Conservation (phyloP, 2,113 vertebrate genomes). For the Leptobrachium ailaonicum region DNA sequence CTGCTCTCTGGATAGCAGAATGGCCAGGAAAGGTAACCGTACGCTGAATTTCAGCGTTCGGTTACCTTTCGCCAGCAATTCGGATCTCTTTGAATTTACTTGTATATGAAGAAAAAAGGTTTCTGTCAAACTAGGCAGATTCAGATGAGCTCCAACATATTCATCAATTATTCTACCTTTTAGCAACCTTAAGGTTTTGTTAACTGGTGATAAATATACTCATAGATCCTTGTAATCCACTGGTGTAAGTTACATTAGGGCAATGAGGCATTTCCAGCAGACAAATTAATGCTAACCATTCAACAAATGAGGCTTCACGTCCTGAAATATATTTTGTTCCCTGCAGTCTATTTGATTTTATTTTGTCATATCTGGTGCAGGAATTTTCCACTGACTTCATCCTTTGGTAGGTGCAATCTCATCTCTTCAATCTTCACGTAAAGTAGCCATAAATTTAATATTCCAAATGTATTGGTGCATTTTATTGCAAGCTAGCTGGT, state of each 20-base stretch:
- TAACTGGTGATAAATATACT: conserved; percentile 49
- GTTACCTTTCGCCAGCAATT: no score
- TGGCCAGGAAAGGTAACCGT: no score
- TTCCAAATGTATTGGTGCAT: conserved; percentile 45
- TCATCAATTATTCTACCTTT: conserved; percentile 43
- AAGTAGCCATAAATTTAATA: conserved; percentile 41
- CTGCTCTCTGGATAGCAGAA: no score
- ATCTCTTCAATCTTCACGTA: conserved; percentile 45
- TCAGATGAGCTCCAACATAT: conserved; percentile 36
- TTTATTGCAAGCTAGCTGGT: conserved; percentile 43
- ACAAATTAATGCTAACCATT: conserved; percentile 48
- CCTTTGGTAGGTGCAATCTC: conserved; percentile 16
- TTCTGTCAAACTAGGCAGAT: conserved; percentile 14
- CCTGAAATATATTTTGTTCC: neutral
- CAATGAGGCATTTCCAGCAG: conserved; percentile 44
- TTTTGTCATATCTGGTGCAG: conserved; percentile 41
- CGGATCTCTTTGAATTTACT: no score
- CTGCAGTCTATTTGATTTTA: conserved; percentile 33
- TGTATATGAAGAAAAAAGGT: neutral
- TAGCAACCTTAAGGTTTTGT: conserved; percentile 42
- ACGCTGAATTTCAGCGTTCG: no score
- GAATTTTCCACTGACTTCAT: conserved; percentile 18
- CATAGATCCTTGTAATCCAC: conserved; percentile 44
- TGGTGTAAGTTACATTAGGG: conserved; percentile 46
- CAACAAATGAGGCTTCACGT: conserved; percentile 46